Percentiles rank a stretch among this genome's conserved stretches.
Evolutionary conservation across 1,140 invertebrate species (phyloP).

Genomic region (Cepaea nemoralis): DNA sequence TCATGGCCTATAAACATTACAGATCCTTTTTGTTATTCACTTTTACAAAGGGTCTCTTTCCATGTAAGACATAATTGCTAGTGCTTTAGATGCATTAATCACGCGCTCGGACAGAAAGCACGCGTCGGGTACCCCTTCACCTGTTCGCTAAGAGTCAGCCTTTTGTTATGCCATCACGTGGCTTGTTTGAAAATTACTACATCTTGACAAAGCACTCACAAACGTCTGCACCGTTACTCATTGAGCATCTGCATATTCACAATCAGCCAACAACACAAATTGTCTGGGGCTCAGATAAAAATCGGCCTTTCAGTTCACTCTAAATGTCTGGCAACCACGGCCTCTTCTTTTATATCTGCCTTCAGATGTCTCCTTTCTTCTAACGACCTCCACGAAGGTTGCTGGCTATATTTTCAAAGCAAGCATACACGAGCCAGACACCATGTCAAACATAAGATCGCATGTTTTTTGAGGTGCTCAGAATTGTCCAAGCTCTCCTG

Average conservation of each 20-base stretch:
- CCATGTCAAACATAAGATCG: conserved; percentile 5
- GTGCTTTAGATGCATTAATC: conserved; percentile 31
- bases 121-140: neutral
- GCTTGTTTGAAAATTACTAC: conserved; percentile 8
- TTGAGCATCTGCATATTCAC: conserved; percentile 23
- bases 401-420: neutral
- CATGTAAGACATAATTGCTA: conserved; percentile 1
- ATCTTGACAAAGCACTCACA: neutral
- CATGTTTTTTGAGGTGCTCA: neutral
- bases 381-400: neutral
- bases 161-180: conserved; percentile 17
- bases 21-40: neutral
- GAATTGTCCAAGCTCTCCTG: neutral
- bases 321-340: neutral
- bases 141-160: conserved; percentile 1
- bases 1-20: neutral
- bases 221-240: conserved; percentile 26
- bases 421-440: neutral
- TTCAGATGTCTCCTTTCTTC: neutral
- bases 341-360: neutral
- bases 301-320: conserved; percentile 7
- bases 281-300: neutral
- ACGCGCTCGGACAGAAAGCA: neutral
- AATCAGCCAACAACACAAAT: conserved; percentile 14
- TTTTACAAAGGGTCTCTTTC: neutral